Evolutionary conservation across 2,113 vertebrate species (phyloP).

Genomic region (Ophthalmolycus amberensis): DNA sequence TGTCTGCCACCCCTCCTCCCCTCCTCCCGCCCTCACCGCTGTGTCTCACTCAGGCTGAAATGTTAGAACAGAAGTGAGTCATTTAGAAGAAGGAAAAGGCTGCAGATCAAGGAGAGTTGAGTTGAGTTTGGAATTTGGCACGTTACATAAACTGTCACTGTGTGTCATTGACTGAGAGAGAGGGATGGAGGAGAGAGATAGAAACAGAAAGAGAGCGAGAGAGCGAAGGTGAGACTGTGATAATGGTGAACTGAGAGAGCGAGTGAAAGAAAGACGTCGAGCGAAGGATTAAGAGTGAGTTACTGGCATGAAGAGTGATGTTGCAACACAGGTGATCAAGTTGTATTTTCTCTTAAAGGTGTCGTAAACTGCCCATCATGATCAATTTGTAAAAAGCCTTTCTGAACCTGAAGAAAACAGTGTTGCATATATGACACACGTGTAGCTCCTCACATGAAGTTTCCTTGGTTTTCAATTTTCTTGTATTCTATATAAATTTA

Average conservation of each 20-base stretch:
- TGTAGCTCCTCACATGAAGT: neutral
- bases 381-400: neutral
- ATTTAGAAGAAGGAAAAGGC: constrained; percentile 80
- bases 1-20: constrained; percentile 72
- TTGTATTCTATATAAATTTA: neutral
- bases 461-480: neutral
- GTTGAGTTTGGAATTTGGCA: constrained; percentile 77
- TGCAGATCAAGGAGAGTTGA: constrained; percentile 77
- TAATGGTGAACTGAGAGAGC: constrained; percentile 49
- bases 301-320: constrained; percentile 28
- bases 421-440: neutral
- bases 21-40: constrained; percentile 60
- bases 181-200: constrained; percentile 38
- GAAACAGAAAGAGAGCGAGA: constrained; percentile 35
- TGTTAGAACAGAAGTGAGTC: constrained; percentile 83
- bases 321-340: constrained; percentile 41
- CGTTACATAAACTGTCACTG: constrained; percentile 81
- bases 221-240: constrained; percentile 59
- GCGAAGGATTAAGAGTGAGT: constrained; percentile 18
- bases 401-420: neutral
- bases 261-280: constrained; percentile 30
- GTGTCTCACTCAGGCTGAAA: constrained; percentile 77
- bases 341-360: constrained; percentile 30
- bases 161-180: constrained; percentile 74
- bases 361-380: constrained; percentile 3